phyloP scores from a whole-genome alignment of 1,140 invertebrate genomes.

The Pseudomyrmex pallidus region DNA sequence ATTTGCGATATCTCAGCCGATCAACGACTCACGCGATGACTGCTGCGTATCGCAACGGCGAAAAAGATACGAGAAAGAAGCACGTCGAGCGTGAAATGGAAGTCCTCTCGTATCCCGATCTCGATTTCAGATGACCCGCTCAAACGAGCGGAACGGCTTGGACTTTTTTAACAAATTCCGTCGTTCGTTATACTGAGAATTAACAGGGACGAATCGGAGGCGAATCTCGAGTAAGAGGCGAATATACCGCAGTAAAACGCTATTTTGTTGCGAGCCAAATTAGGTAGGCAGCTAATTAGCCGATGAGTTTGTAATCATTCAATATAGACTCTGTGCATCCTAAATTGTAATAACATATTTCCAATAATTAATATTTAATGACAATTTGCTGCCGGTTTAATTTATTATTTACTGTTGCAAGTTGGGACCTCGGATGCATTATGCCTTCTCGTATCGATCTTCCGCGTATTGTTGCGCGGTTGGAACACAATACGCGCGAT shows the following conservation, averaged over 20 bases:
- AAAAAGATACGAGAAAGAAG: conserved; percentile 39
- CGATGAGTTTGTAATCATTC: conserved; percentile 55
- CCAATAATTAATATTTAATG: conserved; percentile 62
- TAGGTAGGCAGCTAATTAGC: conserved; percentile 51
- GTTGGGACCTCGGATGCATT: conserved; percentile 38
- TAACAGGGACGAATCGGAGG: background rate
- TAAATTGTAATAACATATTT: conserved; percentile 62
- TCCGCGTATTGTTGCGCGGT: conserved; percentile 22
- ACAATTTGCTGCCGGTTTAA: conserved; percentile 52
- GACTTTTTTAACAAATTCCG: conserved; percentile 9
- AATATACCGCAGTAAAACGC: conserved; percentile 25
- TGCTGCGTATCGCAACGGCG: conserved; percentile 35
- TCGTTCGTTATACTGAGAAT: background rate
- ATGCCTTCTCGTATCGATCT: conserved; percentile 49
- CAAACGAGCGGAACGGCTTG: conserved; percentile 2
- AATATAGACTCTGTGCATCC: conserved; percentile 44
- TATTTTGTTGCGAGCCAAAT: conserved; percentile 38
- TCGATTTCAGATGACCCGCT: conserved; percentile 43
- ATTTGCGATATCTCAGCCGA: conserved; percentile 57
- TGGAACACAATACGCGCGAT: conserved; percentile 1
- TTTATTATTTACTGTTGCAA: conserved; percentile 60
- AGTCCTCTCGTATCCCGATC: conserved; percentile 36
- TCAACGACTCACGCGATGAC: conserved; percentile 46
- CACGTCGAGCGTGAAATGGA: conserved; percentile 54
- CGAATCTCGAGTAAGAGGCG: conserved; percentile 6